Conservation (phyloP, 2,888 invertebrate species). For the Hirtodrosophila confusa region DNA sequence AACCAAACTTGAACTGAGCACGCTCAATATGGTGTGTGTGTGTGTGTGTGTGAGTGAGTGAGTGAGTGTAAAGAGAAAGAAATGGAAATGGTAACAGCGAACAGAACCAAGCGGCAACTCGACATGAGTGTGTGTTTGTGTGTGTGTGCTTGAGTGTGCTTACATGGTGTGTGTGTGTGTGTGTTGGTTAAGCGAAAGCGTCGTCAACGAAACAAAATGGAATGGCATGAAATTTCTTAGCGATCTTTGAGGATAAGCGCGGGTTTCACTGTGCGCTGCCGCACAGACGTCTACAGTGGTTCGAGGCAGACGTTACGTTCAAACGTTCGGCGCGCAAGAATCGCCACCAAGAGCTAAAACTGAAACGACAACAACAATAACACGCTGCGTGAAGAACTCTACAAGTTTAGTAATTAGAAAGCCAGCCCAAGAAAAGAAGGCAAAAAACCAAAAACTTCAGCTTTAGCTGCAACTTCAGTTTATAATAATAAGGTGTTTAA, state of each 20-base stretch:
- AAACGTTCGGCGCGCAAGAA: constrained; percentile 76
- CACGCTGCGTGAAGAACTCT: constrained; percentile 32
- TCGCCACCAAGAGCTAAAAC: constrained; percentile 31
- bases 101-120: constrained; percentile 50
- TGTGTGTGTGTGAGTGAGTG: constrained; percentile 11
- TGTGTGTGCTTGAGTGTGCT: constrained; percentile 15
- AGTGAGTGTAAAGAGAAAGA: constrained; percentile 52
- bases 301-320: constrained; percentile 82
- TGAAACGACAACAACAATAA: constrained; percentile 19
- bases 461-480: neutral
- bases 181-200: constrained; percentile 69
- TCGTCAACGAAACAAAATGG: constrained; percentile 70
- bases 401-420: constrained; percentile 7
- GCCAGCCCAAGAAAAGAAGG: neutral
- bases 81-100: constrained; percentile 59
- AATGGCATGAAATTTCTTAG: constrained; percentile 80
- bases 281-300: constrained; percentile 82
- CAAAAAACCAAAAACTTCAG: neutral
- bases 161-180: constrained; percentile 29
- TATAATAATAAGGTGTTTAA: constrained; percentile 20
- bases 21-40: constrained; percentile 13
- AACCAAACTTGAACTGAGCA: constrained; percentile 66
- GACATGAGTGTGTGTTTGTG: constrained; percentile 24
- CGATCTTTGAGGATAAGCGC: constrained; percentile 82
- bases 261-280: constrained; percentile 81